Conservation (phyloP, 2,888 invertebrate genomes). For the Creontiades dilutus region DNA sequence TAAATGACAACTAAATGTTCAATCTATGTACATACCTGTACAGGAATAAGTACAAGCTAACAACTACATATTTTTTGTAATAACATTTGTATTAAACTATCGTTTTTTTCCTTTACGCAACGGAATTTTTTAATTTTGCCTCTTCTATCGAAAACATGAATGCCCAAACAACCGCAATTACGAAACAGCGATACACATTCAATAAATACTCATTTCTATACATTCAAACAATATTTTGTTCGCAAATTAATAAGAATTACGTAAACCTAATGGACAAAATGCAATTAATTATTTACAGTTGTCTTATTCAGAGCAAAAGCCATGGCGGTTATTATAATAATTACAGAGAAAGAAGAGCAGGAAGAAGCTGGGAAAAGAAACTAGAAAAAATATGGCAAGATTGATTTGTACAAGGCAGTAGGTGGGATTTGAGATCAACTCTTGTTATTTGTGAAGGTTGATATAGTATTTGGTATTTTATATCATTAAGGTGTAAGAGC, state of each 20-base stretch:
- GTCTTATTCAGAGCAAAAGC: neutral
- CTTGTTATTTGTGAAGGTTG: neutral
- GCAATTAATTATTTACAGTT: conserved; percentile 7
- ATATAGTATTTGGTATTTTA: no score
- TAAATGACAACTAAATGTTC: conserved; percentile 43
- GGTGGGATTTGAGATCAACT: neutral
- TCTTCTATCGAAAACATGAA: neutral
- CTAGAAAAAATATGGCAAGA: conserved; percentile 30
- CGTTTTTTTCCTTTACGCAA: conserved; percentile 22
- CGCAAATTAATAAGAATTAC: neutral
- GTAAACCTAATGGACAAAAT: neutral
- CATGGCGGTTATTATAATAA: neutral
- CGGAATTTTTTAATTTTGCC: neutral
- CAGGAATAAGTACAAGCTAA: conserved; percentile 71
- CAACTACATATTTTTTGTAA: conserved; percentile 70
- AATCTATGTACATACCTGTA: conserved; percentile 57
- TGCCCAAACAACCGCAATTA: neutral
- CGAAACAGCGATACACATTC: neutral
- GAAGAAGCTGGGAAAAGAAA: neutral
- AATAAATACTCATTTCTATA: neutral
- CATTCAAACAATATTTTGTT: neutral
- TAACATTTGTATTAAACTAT: conserved; percentile 65
- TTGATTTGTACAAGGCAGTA: neutral
- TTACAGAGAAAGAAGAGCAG: neutral
- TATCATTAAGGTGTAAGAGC: no score